Percentiles rank a stretch among this genome's conserved stretches.
phyloP scores from a whole-genome alignment of 2,113 vertebrate species.

The Fulmarus glacialis region DNA sequence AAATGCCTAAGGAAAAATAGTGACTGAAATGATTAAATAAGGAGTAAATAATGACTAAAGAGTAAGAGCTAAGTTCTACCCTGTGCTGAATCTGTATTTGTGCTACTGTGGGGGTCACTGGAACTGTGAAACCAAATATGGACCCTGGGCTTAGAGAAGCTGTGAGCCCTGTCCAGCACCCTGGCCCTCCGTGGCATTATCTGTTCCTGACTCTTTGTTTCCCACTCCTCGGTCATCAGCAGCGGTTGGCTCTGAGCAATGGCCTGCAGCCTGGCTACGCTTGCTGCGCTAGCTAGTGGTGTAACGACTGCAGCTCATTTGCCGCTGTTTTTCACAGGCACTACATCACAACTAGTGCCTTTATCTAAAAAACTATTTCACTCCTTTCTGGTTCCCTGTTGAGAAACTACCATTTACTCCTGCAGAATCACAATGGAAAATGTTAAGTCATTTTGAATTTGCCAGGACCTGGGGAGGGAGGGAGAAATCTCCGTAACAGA shows the following conservation, averaged over 20 bases:
- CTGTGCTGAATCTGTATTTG: background rate
- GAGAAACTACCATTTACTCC: background rate
- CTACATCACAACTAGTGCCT: background rate
- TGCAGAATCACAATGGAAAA: background rate
- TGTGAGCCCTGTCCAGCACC: accelerated
- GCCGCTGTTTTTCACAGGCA: background rate
- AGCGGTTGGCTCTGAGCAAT: background rate
- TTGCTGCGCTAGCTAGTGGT: background rate
- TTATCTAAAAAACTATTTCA: background rate
- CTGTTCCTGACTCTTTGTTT: background rate
- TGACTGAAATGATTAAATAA: background rate
- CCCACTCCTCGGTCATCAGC: accelerated
- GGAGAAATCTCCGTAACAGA: conserved; percentile 31
- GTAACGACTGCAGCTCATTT: background rate
- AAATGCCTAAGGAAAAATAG: background rate
- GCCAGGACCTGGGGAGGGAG: background rate
- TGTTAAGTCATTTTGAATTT: conserved; percentile 32
- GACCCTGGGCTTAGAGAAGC: background rate
- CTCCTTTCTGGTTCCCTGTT: background rate
- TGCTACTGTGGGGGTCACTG: background rate
- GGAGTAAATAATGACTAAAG: background rate
- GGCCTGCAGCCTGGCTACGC: background rate
- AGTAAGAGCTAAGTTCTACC: background rate
- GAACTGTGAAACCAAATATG: background rate
- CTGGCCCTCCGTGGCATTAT: accelerated